Percentiles rank a stretch among this genome's conserved stretches.
Evolutionary conservation across 2,113 vertebrate genomes (phyloP).

Genomic region (Leucoraja erinaceus): DNA sequence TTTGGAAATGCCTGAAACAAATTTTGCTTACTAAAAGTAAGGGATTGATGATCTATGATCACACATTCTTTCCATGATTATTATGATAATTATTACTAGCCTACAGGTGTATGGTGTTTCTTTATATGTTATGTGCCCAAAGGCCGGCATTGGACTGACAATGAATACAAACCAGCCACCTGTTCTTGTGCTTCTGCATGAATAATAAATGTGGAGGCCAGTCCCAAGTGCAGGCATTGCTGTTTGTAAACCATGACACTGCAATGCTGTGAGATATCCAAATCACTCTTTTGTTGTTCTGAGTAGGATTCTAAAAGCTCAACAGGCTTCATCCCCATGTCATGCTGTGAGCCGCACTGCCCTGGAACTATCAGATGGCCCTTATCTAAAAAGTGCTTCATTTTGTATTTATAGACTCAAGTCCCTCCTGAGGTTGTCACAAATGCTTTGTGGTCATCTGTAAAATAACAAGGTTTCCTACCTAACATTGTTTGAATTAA

Average conservation of each 20-base stretch:
- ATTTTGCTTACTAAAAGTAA: neutral
- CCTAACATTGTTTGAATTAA: neutral
- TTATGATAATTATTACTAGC: neutral
- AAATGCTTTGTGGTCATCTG: neutral
- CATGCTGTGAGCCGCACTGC: neutral
- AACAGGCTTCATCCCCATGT: neutral
- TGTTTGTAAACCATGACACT: neutral
- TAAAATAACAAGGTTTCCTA: neutral
- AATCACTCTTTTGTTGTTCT: neutral
- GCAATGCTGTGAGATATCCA: neutral
- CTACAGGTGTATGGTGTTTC: neutral
- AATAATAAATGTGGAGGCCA: neutral
- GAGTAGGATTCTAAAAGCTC: neutral
- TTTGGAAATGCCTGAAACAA: too few relatives aligned
- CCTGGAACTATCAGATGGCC: neutral
- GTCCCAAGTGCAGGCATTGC: neutral
- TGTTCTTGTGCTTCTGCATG: neutral
- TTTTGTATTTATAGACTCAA: neutral
- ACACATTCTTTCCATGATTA: neutral
- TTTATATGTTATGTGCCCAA: neutral
- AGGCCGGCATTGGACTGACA: neutral
- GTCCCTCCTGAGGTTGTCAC: neutral
- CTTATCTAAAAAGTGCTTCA: neutral
- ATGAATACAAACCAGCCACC: neutral
- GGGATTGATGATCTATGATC: neutral